Conservation (phyloP, 2,797 vertebrate species). For the Sebastes itinus region DNA sequence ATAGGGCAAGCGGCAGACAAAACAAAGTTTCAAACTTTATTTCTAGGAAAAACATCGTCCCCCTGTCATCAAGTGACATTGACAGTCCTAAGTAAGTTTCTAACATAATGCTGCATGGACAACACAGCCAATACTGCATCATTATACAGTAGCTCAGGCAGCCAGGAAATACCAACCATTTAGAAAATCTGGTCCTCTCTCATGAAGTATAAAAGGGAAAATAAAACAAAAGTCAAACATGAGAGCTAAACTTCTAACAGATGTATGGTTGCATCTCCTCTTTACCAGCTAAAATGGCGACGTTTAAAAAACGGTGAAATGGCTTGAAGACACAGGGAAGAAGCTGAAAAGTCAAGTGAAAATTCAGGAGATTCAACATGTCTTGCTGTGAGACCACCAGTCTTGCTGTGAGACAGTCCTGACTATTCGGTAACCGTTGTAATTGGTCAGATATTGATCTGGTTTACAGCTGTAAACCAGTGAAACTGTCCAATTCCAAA, state of each 20-base stretch:
- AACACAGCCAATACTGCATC: constrained; percentile 49
- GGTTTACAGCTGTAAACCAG: constrained; percentile 37
- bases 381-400: constrained; percentile 31
- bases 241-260: constrained; percentile 49
- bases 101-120: constrained; percentile 54
- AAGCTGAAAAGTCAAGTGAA: background rate
- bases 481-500: constrained; percentile 35
- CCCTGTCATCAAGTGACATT: constrained; percentile 40
- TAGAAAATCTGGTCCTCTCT: constrained; percentile 63
- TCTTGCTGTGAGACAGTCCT: constrained; percentile 71
- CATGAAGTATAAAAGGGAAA: constrained; percentile 55
- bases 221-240: constrained; percentile 53
- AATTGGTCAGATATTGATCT: constrained; percentile 34
- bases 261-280: constrained; percentile 34
- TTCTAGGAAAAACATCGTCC: constrained; percentile 71
- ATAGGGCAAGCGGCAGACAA: constrained; percentile 63
- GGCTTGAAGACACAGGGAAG: constrained; percentile 13
- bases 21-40: constrained; percentile 77
- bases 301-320: constrained; percentile 21
- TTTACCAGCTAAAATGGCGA: constrained; percentile 42
- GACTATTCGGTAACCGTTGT: constrained; percentile 52
- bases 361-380: constrained; percentile 19
- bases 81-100: constrained; percentile 48
- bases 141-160: constrained; percentile 74
- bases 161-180: constrained; percentile 70